Conservation (phyloP, 2,888 invertebrate genomes). For the Prionchulus punctatus region DNA sequence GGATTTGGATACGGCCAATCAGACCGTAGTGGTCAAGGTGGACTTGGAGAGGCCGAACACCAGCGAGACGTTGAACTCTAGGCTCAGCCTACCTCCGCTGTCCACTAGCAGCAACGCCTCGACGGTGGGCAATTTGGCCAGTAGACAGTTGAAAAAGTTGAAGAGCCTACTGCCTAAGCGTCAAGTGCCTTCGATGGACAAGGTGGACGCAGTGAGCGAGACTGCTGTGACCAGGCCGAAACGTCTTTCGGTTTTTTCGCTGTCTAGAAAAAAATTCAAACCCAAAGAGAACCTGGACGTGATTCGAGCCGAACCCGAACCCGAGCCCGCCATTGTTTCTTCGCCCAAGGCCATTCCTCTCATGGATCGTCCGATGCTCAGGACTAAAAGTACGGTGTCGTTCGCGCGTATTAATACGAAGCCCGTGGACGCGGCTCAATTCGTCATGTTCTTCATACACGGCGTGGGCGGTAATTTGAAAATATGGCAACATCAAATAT, state of each 20-base stretch:
- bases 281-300: not conserved
- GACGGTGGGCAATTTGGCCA: not conserved
- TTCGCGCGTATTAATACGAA: not conserved
- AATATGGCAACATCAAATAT: constrained; percentile 46
- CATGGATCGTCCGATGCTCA: no score
- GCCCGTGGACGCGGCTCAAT: not conserved
- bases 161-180: not conserved
- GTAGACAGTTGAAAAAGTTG: not conserved
- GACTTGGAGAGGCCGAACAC: not conserved
- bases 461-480: constrained; percentile 51
- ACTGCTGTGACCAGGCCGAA: no score
- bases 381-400: no score
- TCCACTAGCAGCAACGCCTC: not conserved
- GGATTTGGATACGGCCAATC: no score
- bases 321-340: not conserved
- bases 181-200: not conserved
- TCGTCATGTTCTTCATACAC: constrained; percentile 46
- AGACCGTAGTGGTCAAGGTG: not conserved
- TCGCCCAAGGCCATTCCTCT: not conserved
- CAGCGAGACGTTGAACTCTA: not conserved
- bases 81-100: not conserved
- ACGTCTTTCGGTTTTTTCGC: no score
- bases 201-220: not conserved
- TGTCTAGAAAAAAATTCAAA: not conserved
- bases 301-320: not conserved